A percentile compares a stretch with the other conserved stretches of the same genome.
These are phyloP conservation scores for Macrochelys suwanniensis DNA, from an alignment of 2,797 vertebrate genomes.

Conservation along the genomic window DNA sequence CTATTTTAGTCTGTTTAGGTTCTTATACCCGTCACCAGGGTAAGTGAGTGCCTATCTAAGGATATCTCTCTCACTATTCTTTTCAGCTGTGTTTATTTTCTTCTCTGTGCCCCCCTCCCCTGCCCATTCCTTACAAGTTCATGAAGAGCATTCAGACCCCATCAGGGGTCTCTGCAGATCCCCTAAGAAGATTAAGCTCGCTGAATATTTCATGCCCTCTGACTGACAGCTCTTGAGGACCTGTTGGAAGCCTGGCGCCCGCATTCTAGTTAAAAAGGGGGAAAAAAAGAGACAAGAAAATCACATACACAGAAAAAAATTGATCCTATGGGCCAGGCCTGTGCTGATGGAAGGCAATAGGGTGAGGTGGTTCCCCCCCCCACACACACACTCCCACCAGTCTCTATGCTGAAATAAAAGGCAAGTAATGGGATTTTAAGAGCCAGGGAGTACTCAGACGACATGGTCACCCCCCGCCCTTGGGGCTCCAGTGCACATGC, in stretches of 20 bases:
- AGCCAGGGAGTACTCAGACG: constrained; percentile 44
- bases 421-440: constrained; percentile 81
- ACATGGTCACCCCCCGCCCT: constrained; percentile 16
- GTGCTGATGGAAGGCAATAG: constrained; percentile 63
- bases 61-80: constrained; percentile 67
- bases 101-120: not conserved
- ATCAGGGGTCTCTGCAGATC: constrained; percentile 77
- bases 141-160: constrained; percentile 69
- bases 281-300: constrained; percentile 43
- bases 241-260: constrained; percentile 85
- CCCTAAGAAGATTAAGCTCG: constrained; percentile 78
- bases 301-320: constrained; percentile 70
- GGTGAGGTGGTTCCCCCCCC: constrained; percentile 11
- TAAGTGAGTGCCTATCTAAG: constrained; percentile 67
- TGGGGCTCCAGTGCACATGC: constrained; percentile 22
- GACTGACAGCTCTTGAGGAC: constrained; percentile 84
- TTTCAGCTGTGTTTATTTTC: constrained; percentile 71
- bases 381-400: constrained; percentile 39
- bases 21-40: constrained; percentile 63
- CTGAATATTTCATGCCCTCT: constrained; percentile 88
- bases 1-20: constrained; percentile 65
- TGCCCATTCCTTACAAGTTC: constrained; percentile 65
- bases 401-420: constrained; percentile 55
- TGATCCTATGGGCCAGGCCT: constrained; percentile 75
- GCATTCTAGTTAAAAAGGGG: constrained; percentile 73